Evolutionary conservation across 2,113 vertebrate species (phyloP), one percentile per base, ranked within the genome.

Genomic region (Arenaria interpres): DNA sequence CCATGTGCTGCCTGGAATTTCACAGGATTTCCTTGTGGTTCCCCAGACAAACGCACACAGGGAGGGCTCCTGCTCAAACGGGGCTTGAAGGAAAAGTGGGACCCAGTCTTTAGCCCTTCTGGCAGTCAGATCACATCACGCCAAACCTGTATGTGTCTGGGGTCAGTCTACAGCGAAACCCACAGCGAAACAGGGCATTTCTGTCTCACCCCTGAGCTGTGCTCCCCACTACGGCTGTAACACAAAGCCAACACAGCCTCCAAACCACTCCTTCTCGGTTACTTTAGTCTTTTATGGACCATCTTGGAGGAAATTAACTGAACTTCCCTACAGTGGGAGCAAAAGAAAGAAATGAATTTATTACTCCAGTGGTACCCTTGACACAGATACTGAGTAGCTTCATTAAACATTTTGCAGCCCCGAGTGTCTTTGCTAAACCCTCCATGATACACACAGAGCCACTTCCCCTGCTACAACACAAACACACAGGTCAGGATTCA

Each of bases 361-460:
- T 79, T 62, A 76, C 76, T 90, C 60, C 50, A 79, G 53, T 22
- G 41, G 68, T 76, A 71, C 91, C 85, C 82, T 56, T 43, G 59
- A 73, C 20, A 50, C 27, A 84, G 76, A 64, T 10, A 23, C 14
- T 4, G 57, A 89, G 21, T 21, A 72, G 85, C 80, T 89, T 68
- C 51, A 67, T 77, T 94, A 76, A 88, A 88, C 45, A 75, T 79
- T 88, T 46, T 69, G 74, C 80, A 95, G 82, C 50, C 85, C 43
- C 1, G 0, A 84, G 64, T 53, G 83, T 27, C 88, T 95, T 88
- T 74, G 41, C 57, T 75, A 81, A 96, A 73, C 71, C 67, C 60
- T 56, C 87, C 68, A 25, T 57, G 81, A 62, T 2, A 37, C 80
- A 69, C 72, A 77, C 35, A 62, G 73, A 66, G 27, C 33, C 7